A percentile compares a stretch with the other conserved stretches of the same genome.
These are phyloP conservation scores for Leptocoma aspasia DNA, from an alignment of 2,113 vertebrate species.

Conservation along the genomic window DNA sequence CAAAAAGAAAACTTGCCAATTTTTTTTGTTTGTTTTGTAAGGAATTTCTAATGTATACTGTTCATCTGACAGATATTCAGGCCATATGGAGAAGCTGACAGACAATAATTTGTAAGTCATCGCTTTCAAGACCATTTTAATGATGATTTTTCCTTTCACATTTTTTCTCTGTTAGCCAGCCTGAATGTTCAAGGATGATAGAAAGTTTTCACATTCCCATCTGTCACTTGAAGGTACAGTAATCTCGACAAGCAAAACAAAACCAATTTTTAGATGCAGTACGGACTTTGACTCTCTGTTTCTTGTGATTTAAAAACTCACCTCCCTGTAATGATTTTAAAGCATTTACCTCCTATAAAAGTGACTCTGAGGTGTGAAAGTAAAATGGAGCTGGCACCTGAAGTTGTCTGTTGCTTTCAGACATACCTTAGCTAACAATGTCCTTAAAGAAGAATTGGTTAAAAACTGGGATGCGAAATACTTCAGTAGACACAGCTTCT, in stretches of 20 bases:
- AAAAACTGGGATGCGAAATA: background rate
- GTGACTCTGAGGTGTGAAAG: background rate
- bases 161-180: conserved; percentile 44
- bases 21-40: background rate
- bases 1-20: background rate
- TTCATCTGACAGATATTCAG: conserved; percentile 49
- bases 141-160: conserved; percentile 51
- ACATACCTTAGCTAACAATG: background rate
- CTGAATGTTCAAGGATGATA: conserved; percentile 63
- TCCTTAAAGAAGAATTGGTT: background rate
- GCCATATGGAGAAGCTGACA: conserved; percentile 68
- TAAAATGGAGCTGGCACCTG: background rate
- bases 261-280: conserved; percentile 28
- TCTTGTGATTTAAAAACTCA: conserved; percentile 14
- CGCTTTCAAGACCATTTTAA: conserved; percentile 51
- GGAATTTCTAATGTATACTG: conserved; percentile 20
- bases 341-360: background rate
- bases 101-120: conserved; percentile 64
- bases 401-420: background rate
- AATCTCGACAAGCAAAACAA: conserved; percentile 18
- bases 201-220: conserved; percentile 64
- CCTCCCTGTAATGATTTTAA: background rate
- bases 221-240: conserved; percentile 53
- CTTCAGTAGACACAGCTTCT: background rate
- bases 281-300: background rate